Conservation (phyloP, 30 jellyfish, hydroid and myxozoan species). For the Aurelia coerulea region DNA sequence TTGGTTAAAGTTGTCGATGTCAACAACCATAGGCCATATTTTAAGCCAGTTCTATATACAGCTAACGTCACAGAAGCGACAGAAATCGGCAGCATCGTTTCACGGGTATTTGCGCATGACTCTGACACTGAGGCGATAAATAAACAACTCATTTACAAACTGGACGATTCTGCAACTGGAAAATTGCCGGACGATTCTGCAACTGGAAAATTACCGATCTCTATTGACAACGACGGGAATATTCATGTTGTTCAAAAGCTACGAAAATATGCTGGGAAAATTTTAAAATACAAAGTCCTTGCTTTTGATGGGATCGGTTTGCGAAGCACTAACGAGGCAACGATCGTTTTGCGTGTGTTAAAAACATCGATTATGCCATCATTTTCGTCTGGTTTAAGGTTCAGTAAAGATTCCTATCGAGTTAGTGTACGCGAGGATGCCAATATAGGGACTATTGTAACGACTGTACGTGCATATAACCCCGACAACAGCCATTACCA, state of each 20-base stretch:
- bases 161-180: neutral
- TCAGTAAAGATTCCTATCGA: slow-evolving; percentile 25
- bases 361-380: slow-evolving; percentile 2
- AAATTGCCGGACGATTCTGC: neutral
- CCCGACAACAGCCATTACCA: slow-evolving; percentile 35
- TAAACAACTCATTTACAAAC: slow-evolving; percentile 33
- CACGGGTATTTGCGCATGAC: slow-evolving; percentile 75
- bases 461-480: slow-evolving; percentile 62
- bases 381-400: slow-evolving; percentile 37
- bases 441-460: slow-evolving; percentile 39
- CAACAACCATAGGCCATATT: slow-evolving; percentile 82
- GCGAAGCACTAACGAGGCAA: slow-evolving; percentile 54
- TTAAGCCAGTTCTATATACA: slow-evolving; percentile 13
- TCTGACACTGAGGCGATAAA: slow-evolving; percentile 51
- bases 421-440: slow-evolving; percentile 68
- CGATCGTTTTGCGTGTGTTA: slow-evolving; percentile 8
- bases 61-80: slow-evolving; percentile 76
- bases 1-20: slow-evolving; percentile 66
- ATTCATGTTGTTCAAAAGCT: slow-evolving; percentile 11
- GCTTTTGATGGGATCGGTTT: slow-evolving; percentile 69
- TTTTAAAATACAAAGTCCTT: neutral
- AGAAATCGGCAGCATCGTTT: slow-evolving; percentile 54
- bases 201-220: neutral
- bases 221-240: slow-evolving; percentile 55
- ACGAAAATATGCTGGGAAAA: slow-evolving; percentile 37